Base-by-base conservation (phyloP, 2,113 vertebrate species). In the Xiphophorus hellerii region DNA sequence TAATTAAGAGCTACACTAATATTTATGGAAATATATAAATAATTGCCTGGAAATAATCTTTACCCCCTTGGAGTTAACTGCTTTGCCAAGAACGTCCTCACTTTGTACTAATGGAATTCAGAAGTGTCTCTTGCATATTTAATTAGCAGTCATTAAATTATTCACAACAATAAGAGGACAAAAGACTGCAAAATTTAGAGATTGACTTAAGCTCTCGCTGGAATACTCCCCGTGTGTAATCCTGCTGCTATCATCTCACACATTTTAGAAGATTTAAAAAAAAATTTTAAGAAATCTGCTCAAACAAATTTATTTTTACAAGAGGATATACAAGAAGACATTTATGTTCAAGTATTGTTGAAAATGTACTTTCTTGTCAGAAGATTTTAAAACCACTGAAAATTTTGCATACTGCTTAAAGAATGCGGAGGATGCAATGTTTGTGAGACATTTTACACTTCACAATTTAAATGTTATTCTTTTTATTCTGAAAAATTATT, bases 91-190 rank as follows among this genome's bases (percentile, higher is more conserved):
- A 62, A 61, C 67, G 2, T 65, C 30, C 39, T 86, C 5, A 66
- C 35, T 58, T 72, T 10, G 66, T 78, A 22, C 35, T 74, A 76
- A 39, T 67, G 61, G 63, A 35, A 78, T 31, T 83, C 63, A 76
- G 73, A 81, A 35, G 48, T 66, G 33, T 0, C 58, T 80, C 44
- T 20, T 90, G 63, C 66, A 87, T 86, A 73, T 77, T 89, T 89
- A 1, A 88, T 67, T 22, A 61, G 35, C 30, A 81, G 1, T 65
- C 51, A 54, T 73, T 86, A 63, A 89, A 82, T 86, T 62, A 82
- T 78, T 86, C 29, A 86, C 25, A 60, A 25, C 44, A 77, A 69
- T 12, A 81, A 30, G n/a, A 64, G 33, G 62, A 81, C 78, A 87
- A 68, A 20, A 68, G 14, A n/a, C 66, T 29, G 44, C 14, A 27